These are phyloP conservation scores for Drosophila diplacantha DNA, from an alignment of 2,888 invertebrate genomes.

Conservation along the genomic window DNA sequence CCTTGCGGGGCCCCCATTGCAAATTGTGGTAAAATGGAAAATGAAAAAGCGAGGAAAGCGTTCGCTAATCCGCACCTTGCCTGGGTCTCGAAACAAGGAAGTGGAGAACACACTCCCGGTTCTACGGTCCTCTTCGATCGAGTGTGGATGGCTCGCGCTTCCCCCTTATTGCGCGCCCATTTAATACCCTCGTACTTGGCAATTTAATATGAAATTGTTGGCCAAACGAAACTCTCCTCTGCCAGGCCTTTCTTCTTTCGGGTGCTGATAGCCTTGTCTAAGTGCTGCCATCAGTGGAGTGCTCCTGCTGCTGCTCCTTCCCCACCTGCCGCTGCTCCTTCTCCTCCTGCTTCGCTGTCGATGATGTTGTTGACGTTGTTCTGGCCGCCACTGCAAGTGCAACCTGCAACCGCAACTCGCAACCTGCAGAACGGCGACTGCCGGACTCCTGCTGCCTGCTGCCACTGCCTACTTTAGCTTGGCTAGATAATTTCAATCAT, in stretches of 20 bases:
- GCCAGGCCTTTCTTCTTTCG: conserved; percentile 31
- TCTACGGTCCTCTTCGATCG: conserved; percentile 6
- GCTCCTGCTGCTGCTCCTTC: conserved; percentile 21
- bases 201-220: conserved; percentile 74
- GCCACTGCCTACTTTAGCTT: conserved; percentile 63
- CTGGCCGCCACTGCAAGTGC: conserved; percentile 51
- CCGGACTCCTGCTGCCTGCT: conserved; percentile 40
- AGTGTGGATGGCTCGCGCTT: conserved; percentile 30
- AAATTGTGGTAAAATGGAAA: conserved; percentile 19
- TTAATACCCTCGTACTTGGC: conserved; percentile 67
- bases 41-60: conserved; percentile 21
- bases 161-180: conserved; percentile 52
- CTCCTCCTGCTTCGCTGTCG: conserved; percentile 30
- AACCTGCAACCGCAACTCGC: conserved; percentile 26
- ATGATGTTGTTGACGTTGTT: conserved; percentile 60
- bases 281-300: conserved; percentile 68
- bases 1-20: conserved; percentile 64
- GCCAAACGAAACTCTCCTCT: conserved; percentile 46
- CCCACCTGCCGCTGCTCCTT: conserved; percentile 1
- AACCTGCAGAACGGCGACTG: conserved; percentile 23
- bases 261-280: conserved; percentile 73
- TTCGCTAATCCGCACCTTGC: conserved; percentile 66
- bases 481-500: conserved; percentile 75
- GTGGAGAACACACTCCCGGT: conserved; percentile 52
- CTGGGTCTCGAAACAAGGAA: conserved; percentile 62